A percentile compares a stretch with the other conserved stretches of the same genome.
Evolutionary conservation across 2,797 vertebrate species (phyloP).

Genomic region (Etheostoma perlongum): DNA sequence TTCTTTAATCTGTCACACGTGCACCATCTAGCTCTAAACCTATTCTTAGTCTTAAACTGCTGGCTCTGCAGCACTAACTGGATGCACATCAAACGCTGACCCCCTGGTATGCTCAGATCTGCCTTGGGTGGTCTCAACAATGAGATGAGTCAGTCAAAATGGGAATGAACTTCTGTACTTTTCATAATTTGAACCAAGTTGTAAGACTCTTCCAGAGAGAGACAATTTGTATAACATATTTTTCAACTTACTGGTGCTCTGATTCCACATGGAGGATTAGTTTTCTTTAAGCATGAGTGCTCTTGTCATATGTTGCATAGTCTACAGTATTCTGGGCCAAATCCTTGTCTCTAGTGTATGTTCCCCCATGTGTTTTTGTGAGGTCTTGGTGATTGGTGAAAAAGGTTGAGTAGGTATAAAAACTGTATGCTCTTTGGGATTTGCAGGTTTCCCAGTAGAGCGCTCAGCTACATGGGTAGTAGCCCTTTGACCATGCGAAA

Average conservation of each 20-base stretch:
- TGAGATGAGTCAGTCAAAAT: slow-evolving; percentile 54
- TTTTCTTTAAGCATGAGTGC: slow-evolving; percentile 58
- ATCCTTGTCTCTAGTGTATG: slow-evolving; percentile 41
- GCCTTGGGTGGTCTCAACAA: slow-evolving; percentile 46
- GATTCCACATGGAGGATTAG: slow-evolving; percentile 56
- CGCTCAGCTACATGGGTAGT: slow-evolving; percentile 2
- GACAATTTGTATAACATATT: slow-evolving; percentile 30
- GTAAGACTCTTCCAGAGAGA: slow-evolving; percentile 35
- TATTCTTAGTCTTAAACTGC: slow-evolving; percentile 39
- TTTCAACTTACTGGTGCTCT: slow-evolving; percentile 24
- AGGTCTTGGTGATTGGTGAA: slow-evolving; percentile 26
- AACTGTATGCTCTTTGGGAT: slow-evolving; percentile 14
- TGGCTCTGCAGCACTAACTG: slow-evolving; percentile 36
- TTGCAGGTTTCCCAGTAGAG: slow-evolving; percentile 25
- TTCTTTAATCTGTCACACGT: slow-evolving; percentile 29
- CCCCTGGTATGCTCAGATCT: slow-evolving; percentile 32
- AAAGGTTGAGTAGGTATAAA: slow-evolving; percentile 40
- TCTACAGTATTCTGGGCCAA: slow-evolving; percentile 47
- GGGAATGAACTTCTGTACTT: slow-evolving; percentile 44
- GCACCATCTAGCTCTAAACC: slow-evolving; percentile 5
- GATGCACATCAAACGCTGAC: slow-evolving; percentile 34
- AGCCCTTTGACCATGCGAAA: slow-evolving; percentile 17
- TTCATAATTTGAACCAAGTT: slow-evolving; percentile 45
- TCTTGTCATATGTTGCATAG: slow-evolving; percentile 54
- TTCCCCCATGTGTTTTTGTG: slow-evolving; percentile 40